Base-by-base conservation (phyloP, 1,140 invertebrate species). In the roundworm (Caenorhabditis elegans) region DNA sequence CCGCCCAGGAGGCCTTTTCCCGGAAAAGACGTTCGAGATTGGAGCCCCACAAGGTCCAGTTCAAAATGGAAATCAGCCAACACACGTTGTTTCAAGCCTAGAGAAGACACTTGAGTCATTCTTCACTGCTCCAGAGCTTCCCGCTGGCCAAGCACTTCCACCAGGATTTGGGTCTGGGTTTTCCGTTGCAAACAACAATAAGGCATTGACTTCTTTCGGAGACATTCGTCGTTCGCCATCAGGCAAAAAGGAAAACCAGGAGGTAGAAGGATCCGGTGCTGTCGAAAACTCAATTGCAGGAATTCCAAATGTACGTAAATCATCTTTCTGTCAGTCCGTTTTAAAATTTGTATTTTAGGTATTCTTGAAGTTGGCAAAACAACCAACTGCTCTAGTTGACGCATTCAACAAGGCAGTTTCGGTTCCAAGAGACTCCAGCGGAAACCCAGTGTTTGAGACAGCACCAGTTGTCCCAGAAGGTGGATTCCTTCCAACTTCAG, bases 11-110 rank as follows among this genome's bases (percentile, higher is more conserved):
- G 88, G 88, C n/a, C 86, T 86, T 34, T 90, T 90, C 55, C 88
- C 88, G 39, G 88, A 89, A 77, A 89, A 89, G 82, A 86, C 88
- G 10, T 89, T 86, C 51, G 88, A 89, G 26, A 87, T 89, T 22
- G 85, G 86, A n/a, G 48, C 48, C 15, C 48, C 46, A 77, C 46
- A 77, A 19, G 19, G 31, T n/a, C 48, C 48, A 39, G 46, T 77
- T 26, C 31, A 49, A 28, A 31, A 48, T 15, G 46, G 76, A 22
- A 49, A 81, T 46, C 43, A 55, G 24, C 86, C 89, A 39, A 65
- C 76, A 10, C 84, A 90, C 39, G 79, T 76, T 36, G 55, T 76
- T 31, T 84, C 85, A 31, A 83, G 80, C 1, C 46, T 85, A n/a
- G 88, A 86, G 76, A 82, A 60, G 43, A 83, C 89, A 26, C 82